Base-by-base conservation (phyloP, 2,888 invertebrate species). In the Protodeltote pygarga region DNA sequence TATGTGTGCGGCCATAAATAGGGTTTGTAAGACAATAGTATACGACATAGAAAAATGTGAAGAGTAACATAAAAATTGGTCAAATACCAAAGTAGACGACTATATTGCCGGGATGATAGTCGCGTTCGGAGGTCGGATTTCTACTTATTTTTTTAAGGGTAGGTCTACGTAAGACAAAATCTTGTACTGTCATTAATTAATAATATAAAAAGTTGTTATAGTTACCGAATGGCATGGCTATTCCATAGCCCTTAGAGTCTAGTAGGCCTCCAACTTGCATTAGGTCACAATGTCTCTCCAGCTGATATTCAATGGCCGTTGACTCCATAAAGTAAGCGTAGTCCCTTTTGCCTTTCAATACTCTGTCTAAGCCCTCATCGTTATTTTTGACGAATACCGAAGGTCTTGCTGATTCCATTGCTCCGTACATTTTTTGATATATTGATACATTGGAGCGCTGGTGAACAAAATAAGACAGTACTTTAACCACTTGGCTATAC, bases 271-370 rank as follows among this genome's bases (percentile, higher is more conserved):
- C 96, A 5, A 97, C 95, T 92, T 97, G 96, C 76, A 94, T 95
- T 54, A 98, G 93, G 32, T 97, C 95, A 77, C 98, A 98, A 71
- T 97, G 94, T 52, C 96, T 93, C 82, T 97, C 96, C 57, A 96
- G 93, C 71, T 95, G 95, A 85, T 98, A 99, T 84, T 99, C 99
- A 58, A 99, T 95, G 1, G 96, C 95, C 0, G 98, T 96, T 3
- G 98, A 98, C 90, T 99, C 99, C 97, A 99, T 98, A 29, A 99
- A 93, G 82, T 96, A 99, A 2, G 99, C 99, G 83, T 98, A 99
- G 40, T 93, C 93, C 37, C 95, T 93, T 81, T 96, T 96, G 25
- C 94, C 95, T 82, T 95, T 95, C 38, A 94, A 74, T 0, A 98
- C 98, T 49, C 97, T 93, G 8, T 97, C 96, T 0, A 98, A 95